Conservation (phyloP, 1,140 invertebrate genomes). For the Drosophila melanica region DNA sequence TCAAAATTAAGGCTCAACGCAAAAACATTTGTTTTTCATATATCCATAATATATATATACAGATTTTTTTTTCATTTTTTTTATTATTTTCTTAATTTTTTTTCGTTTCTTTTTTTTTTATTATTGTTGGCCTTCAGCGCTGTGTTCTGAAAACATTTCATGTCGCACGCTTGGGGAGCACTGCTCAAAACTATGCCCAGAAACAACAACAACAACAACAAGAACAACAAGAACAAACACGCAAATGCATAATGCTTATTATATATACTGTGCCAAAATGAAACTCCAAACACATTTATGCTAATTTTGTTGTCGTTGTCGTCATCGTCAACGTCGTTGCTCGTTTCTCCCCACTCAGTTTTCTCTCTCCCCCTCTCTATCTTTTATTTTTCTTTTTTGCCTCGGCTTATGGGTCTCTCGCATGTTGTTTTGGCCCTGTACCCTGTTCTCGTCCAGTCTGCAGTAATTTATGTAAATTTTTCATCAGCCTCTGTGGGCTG, state of each 20-base stretch:
- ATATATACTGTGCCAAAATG: slow-evolving; percentile 56
- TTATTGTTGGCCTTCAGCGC: slow-evolving; percentile 39
- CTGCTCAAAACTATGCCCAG: slow-evolving; percentile 49
- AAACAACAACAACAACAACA: slow-evolving; percentile 6
- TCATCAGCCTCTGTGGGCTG: slow-evolving; percentile 42
- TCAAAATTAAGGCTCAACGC: slow-evolving; percentile 26
- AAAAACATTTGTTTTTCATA: slow-evolving; percentile 15
- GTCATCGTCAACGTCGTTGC: slow-evolving; percentile 40
- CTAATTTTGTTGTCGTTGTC: slow-evolving; percentile 54
- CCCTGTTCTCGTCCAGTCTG: slow-evolving; percentile 40
- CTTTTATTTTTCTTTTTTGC: slow-evolving; percentile 14
- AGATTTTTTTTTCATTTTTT: no score
- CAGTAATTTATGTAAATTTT: slow-evolving; percentile 58
- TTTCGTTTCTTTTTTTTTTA: slow-evolving; percentile 6
- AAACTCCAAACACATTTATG: slow-evolving; percentile 57
- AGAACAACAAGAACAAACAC: slow-evolving; percentile 37
- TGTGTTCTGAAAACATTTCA: slow-evolving; percentile 48
- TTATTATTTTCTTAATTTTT: background rate
- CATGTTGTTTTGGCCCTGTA: slow-evolving; percentile 45
- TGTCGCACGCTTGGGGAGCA: slow-evolving; percentile 45
- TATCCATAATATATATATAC: background rate
- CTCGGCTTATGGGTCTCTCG: slow-evolving; percentile 36
- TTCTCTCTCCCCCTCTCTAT: slow-evolving; percentile 1
- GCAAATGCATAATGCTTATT: slow-evolving; percentile 55
- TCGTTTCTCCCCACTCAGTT: background rate